Base-by-base conservation (phyloP, 2,797 vertebrate genomes). In the Leptatherina wallacei region DNA sequence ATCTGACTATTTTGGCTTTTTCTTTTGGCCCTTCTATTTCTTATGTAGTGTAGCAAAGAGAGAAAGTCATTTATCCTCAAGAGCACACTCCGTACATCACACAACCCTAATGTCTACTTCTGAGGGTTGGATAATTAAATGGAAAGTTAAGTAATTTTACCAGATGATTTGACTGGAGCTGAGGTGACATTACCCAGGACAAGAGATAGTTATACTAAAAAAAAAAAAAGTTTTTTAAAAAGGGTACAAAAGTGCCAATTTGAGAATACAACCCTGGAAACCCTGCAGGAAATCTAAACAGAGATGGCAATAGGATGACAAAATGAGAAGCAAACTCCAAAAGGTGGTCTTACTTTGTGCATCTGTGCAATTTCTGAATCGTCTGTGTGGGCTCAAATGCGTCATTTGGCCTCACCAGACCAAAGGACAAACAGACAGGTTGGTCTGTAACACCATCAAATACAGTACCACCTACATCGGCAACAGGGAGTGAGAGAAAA, bases 381-480 rank as follows among this genome's bases (percentile, higher is more conserved):
- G 61, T 81, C 71, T 78, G 11, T 71, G 59, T 40, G 9, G 65
- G 56, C 32, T 85, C 33, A 73, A 40, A 76, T 61, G 77, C 76
- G 18, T 79, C 69, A 66, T 83, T 85, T 84, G 63, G 52, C 22
- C 6, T 70, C 72, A 80, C 69, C 82, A 86, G 85, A 89, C 88
- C 65, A 20, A 69, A 80, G 27, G 32, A 78, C 62, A 73, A 61
- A 51, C 60, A 85, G 65, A 86, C 85, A 68, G 38, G 71, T 75
- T 63, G 66, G 62, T 22, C 51, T 83, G 66, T 8, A 33, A 80
- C 61, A 65, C 59, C 65, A 69, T 84, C 59, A 40, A 33, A 73
- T 42, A 16, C 14, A 30, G 13, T 55, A 58, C 78, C 80, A 83
- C 87, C 80, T 81, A 83, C 71, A 18, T 52, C 56, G 69, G 71